phyloP scores from a whole-genome alignment of 1,140 invertebrate genomes.

The Dryas iulia region DNA sequence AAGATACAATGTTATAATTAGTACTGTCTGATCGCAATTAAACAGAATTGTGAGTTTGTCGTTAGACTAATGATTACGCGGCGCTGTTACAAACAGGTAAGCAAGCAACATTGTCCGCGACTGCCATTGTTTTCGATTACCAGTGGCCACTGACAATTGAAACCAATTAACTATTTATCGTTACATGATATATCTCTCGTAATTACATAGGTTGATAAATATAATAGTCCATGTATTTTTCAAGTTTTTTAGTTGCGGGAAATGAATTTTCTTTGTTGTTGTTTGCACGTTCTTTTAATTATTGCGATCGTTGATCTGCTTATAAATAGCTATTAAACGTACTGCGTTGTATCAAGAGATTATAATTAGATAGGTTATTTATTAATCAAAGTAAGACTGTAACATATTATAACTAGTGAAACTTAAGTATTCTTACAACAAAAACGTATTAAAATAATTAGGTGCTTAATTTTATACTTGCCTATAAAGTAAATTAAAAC shows the following conservation, averaged over 20 bases:
- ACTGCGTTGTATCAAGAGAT: neutral
- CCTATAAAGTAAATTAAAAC: too few relatives aligned
- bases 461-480: too few relatives aligned
- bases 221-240: neutral
- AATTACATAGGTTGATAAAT: conserved; percentile 1
- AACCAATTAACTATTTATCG: conserved; percentile 3
- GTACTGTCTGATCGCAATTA: conserved; percentile 12
- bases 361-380: neutral
- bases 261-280: neutral
- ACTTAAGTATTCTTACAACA: too few relatives aligned
- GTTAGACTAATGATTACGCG: neutral
- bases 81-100: conserved; percentile 5
- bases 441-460: too few relatives aligned
- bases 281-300: neutral
- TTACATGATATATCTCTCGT: neutral
- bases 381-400: too few relatives aligned
- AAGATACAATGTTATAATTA: conserved; percentile 10
- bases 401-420: too few relatives aligned
- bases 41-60: conserved; percentile 14
- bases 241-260: neutral
- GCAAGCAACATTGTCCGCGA: neutral
- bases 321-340: neutral
- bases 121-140: conserved; percentile 2
- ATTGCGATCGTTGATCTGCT: neutral
- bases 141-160: conserved; percentile 9